Percentiles rank a stretch among this genome's conserved stretches.
These are phyloP conservation scores for Paraescarpia echinospica DNA, from an alignment of 1,140 invertebrate genomes.

Conservation along the genomic window DNA sequence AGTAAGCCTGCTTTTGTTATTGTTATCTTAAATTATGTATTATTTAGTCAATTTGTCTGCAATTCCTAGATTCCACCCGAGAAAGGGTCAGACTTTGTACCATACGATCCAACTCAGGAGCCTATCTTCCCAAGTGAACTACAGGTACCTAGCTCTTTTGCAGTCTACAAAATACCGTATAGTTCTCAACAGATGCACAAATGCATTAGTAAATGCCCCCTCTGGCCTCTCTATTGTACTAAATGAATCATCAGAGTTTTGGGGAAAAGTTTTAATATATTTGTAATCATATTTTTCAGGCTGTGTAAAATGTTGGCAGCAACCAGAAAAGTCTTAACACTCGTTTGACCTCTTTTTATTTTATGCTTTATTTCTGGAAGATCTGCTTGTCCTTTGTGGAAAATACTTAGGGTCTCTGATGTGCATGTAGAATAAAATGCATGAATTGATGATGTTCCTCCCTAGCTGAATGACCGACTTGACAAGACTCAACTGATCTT, in stretches of 20 bases:
- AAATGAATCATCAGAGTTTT: background rate
- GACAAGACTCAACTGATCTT: slow-evolving; percentile 71
- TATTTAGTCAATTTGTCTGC: background rate
- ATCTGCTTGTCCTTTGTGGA: background rate
- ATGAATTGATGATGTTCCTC: slow-evolving; percentile 16
- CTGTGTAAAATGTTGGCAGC: background rate
- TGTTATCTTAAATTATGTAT: background rate
- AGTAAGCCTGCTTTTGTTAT: background rate
- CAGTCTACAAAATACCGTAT: background rate
- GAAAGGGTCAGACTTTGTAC: slow-evolving; percentile 45
- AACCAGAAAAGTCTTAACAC: no score
- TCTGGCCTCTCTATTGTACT: background rate
- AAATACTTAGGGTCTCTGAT: background rate
- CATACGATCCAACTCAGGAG: slow-evolving; percentile 84
- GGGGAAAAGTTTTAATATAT: slow-evolving; percentile 14
- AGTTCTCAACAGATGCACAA: background rate
- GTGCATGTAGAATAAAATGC: background rate
- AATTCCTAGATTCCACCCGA: background rate
- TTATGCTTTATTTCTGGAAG: background rate
- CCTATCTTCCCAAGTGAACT: slow-evolving; percentile 92
- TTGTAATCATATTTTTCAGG: background rate
- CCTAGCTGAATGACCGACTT: slow-evolving; percentile 63
- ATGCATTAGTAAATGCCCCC: background rate
- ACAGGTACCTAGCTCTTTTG: slow-evolving; percentile 61
- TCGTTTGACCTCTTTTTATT: background rate